Evolutionary conservation across 2,797 vertebrate species (phyloP), one percentile per base, ranked within the genome.

Genomic region (Vultur gryphus): DNA sequence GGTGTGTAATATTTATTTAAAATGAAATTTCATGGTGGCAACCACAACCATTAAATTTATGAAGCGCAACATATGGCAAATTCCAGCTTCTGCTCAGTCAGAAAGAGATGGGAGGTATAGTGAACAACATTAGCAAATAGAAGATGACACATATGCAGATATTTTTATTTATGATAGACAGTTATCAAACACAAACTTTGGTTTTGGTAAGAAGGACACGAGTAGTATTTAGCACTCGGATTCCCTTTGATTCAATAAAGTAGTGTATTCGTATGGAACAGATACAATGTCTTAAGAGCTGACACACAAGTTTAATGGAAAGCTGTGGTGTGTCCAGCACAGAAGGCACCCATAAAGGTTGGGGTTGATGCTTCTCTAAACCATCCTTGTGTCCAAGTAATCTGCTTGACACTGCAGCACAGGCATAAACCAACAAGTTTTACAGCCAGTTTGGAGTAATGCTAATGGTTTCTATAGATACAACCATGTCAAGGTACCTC

Each of bases 1-100:
- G 57, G 13, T 95, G 65, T 90, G 55, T 59, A 93, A 62, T 90
- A 79, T 82, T 96, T 89, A 91, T 89, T 96, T 94, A 70, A 97
- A 97, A 96, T 83, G 23, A 96, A 90, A 43, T 78, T 92, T 91
- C 81, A 41, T 73, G 82, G 59, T 97, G 61, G 59, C 46, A 93
- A 48, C 62, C 33, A 82, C 79, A 96, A 59, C 5, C 29, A 80
- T 70, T 65, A 90, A 46, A 24, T 51, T 91, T 88, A 62, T 81
- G 71, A 83, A 73, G 70, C 1, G 7, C 55, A 95, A 33, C 58
- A 85, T 35, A 80, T 23, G 33, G 43, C 67, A 82, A 87, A 91
- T 94, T 89, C 54, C 29, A 90, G 87, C 76, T 94, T 92, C 69
- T 73, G 52, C 71, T 93, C 88, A 55, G 17, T 31, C 87, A 71